Evolutionary conservation across 23 tunicate species (phyloP), one percentile per base, ranked within the genome.

Genomic region (Corella eumyota): DNA sequence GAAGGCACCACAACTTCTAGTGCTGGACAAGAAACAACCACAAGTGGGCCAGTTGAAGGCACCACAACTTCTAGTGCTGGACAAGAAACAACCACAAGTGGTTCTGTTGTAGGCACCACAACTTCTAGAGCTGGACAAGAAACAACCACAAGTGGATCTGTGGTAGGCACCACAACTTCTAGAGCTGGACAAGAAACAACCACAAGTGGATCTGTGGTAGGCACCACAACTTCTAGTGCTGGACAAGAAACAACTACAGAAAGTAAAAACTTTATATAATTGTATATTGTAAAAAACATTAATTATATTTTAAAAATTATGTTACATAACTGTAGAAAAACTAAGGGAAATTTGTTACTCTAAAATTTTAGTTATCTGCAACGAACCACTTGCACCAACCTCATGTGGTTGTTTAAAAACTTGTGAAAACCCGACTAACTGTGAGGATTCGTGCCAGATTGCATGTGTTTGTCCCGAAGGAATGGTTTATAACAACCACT

Each of bases 391-490:
- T 26, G 49, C 70, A 6, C 73, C 83, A 0, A 26, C 68, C 30
- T 78, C 59, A 15, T 83, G 93, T 34, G 74, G 71, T 29, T 84
- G 94, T 36, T 9, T 63, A 24, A 56, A 57, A 48, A 76, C 94
- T 30, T 84, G 94, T 35, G 56, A 69, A 9, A 57, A 58, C 23
- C 69, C 66, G 36, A 45, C 50, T 33, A 27, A 32, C n/a, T 70
- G 83, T 47, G 55, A 45, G 27, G 45, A 58, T 19, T 11, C 31
- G 1, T 84, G 94, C 51, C 32, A 62, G 52, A 38, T 35, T 27
- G 66, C 76, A 1, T 84, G 94, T 76, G 78, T 66, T 13, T 84
- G 94, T 58, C 83, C 94, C 1, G 78, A 84, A 26, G 76, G 67
- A 21, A 0, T 31, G 46, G 52, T 84, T 3, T 36, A 59, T 46